Evolutionary conservation across 1,140 invertebrate species (phyloP).

Genomic region (Pseudachorutes palmiensis): DNA sequence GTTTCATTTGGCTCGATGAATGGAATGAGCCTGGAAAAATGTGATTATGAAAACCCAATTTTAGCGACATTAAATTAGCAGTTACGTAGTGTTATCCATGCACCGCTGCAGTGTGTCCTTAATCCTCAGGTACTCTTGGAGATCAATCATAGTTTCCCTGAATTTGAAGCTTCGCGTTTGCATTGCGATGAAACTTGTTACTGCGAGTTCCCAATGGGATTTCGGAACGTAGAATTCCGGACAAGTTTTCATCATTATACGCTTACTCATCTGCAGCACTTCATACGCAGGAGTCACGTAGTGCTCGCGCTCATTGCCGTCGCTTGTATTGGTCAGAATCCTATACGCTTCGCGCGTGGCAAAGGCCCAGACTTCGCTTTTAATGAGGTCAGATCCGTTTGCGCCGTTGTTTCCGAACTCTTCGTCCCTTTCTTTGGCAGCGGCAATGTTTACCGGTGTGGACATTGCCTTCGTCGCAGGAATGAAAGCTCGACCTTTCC

Average conservation of each 20-base stretch:
- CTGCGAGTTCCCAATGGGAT: constrained; percentile 8
- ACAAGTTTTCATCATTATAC: constrained; percentile 15
- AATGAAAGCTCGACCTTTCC: not conserved
- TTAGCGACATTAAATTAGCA: too few relatives aligned
- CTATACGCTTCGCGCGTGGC: not conserved
- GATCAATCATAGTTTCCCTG: not conserved
- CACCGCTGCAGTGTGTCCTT: not conserved
- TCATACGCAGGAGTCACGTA: constrained; percentile 9
- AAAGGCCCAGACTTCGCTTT: constrained; percentile 1
- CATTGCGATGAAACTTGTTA: constrained; percentile 12
- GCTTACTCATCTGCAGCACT: constrained; percentile 11
- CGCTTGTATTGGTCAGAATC: not conserved
- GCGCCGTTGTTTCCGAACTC: not conserved
- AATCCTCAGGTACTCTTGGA: not conserved
- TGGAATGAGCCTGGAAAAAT: too few relatives aligned
- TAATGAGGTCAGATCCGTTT: not conserved
- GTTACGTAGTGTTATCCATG: not conserved
- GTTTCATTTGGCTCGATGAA: constrained; percentile 1
- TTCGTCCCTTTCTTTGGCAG: not conserved
- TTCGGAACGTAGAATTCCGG: constrained; percentile 15
- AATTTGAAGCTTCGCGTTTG: constrained; percentile 8
- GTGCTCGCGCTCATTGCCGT: not conserved
- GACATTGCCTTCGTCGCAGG: not conserved
- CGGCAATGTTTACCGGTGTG: not conserved
- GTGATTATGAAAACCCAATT: too few relatives aligned